Conservation (phyloP, 2,888 invertebrate genomes). For the Agonopterix arenella region DNA sequence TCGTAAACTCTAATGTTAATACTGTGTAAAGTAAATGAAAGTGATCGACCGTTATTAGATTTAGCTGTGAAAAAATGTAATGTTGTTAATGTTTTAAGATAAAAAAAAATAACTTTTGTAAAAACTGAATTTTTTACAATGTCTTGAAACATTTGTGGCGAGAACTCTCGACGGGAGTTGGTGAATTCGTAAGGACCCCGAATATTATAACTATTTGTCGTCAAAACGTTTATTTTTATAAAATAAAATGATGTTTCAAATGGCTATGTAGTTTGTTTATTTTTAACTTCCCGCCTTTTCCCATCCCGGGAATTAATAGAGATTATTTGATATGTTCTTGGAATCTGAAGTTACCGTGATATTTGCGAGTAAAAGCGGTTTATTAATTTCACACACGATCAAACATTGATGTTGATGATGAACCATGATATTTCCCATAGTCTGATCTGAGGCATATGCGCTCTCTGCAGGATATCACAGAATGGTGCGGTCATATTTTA, state of each 20-base stretch:
- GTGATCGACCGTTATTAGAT: slow-evolving; percentile 74
- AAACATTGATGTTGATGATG: too few relatives aligned
- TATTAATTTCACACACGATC: too few relatives aligned
- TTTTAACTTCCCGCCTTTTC: not conserved
- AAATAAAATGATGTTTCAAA: slow-evolving; percentile 75
- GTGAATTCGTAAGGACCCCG: slow-evolving; percentile 71
- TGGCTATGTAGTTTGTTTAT: slow-evolving; percentile 20
- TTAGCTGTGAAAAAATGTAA: slow-evolving; percentile 74
- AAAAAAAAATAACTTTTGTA: slow-evolving; percentile 81
- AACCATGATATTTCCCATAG: too few relatives aligned
- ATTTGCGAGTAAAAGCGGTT: too few relatives aligned
- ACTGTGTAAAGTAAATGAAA: slow-evolving; percentile 49
- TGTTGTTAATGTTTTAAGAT: slow-evolving; percentile 80
- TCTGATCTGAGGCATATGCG: too few relatives aligned
- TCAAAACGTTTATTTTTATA: slow-evolving; percentile 79
- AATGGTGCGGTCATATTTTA: too few relatives aligned
- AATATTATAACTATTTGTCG: slow-evolving; percentile 77
- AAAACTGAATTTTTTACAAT: slow-evolving; percentile 81
- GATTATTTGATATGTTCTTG: too few relatives aligned
- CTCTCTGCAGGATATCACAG: too few relatives aligned
- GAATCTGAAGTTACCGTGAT: too few relatives aligned
- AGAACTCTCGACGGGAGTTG: slow-evolving; percentile 54
- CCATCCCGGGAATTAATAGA: too few relatives aligned
- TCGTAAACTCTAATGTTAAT: slow-evolving; percentile 59
- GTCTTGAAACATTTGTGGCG: slow-evolving; percentile 82